Evolutionary conservation across 2,888 invertebrate genomes (phyloP).

Genomic region (Caenorhabditis wallacei): DNA sequence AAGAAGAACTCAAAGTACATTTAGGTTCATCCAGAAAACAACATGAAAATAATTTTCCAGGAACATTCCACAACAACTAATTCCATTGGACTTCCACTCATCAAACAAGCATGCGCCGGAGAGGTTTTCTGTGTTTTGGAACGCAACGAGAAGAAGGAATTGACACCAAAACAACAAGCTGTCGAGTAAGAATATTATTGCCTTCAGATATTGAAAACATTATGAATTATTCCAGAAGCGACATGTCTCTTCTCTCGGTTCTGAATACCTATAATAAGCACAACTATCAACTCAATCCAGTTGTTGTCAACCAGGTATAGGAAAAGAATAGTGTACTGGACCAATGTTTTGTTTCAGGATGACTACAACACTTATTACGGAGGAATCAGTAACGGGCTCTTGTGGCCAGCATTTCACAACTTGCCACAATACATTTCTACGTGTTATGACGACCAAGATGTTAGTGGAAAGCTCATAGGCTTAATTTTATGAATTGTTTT

Average conservation of each 20-base stretch:
- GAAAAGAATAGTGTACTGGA: too few species aligned
- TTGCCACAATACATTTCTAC: slow-evolving; percentile 78
- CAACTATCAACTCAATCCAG: slow-evolving; percentile 80
- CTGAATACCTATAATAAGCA: slow-evolving; percentile 78
- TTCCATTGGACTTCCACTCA: slow-evolving; percentile 78
- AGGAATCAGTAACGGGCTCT: slow-evolving; percentile 79
- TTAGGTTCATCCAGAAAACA: neutral
- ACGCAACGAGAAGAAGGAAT: slow-evolving; percentile 71
- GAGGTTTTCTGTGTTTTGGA: slow-evolving; percentile 78
- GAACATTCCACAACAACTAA: slow-evolving; percentile 74
- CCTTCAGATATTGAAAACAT: neutral
- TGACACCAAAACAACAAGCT: slow-evolving; percentile 69
- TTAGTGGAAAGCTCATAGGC: neutral
- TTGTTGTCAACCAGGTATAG: slow-evolving; percentile 75
- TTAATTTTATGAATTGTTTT: neutral
- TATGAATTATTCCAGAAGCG: slow-evolving; percentile 65
- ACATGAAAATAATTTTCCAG: slow-evolving; percentile 25
- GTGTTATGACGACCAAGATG: slow-evolving; percentile 75
- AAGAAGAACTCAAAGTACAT: slow-evolving; percentile 62
- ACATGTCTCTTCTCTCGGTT: slow-evolving; percentile 78
- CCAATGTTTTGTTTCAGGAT: slow-evolving; percentile 72
- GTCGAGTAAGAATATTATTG: slow-evolving; percentile 75
- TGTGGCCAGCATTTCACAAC: slow-evolving; percentile 81
- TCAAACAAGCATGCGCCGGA: slow-evolving; percentile 77
- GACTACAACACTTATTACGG: slow-evolving; percentile 80